A percentile compares a stretch with the other conserved stretches of the same genome.
These are phyloP conservation scores for Staurois parvus DNA, from an alignment of 2,797 vertebrate species.

Conservation along the genomic window DNA sequence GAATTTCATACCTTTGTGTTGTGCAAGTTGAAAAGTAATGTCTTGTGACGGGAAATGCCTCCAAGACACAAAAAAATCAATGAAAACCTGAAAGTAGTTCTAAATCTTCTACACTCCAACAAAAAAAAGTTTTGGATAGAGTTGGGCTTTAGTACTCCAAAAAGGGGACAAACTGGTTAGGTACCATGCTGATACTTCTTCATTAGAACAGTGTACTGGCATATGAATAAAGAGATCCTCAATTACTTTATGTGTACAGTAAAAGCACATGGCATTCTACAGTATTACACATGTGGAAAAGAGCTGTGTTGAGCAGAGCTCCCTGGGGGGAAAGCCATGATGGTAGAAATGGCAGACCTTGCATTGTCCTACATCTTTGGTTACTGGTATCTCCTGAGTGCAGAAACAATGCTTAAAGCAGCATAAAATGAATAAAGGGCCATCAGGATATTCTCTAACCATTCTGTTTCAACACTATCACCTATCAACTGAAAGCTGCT, in stretches of 20 bases:
- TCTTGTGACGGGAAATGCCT: too few relatives aligned
- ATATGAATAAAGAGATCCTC: neutral
- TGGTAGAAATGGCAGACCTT: slow-evolving; percentile 18
- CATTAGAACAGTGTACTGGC: neutral
- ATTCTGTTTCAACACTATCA: neutral
- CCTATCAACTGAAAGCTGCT: neutral
- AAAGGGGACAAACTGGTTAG: too few relatives aligned
- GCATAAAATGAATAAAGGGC: slow-evolving; percentile 24
- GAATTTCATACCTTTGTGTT: neutral
- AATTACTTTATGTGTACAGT: neutral
- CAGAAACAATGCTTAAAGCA: slow-evolving; percentile 24
- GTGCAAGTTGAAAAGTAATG: too few relatives aligned
- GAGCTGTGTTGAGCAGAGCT: neutral
- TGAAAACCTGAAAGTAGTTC: too few relatives aligned
- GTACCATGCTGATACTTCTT: too few relatives aligned
- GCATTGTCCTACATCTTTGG: slow-evolving; percentile 29
- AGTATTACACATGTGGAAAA: neutral
- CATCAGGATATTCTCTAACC: neutral
- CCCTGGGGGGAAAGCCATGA: neutral
- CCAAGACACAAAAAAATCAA: too few relatives aligned
- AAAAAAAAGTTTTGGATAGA: too few relatives aligned
- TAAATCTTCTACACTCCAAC: too few relatives aligned
- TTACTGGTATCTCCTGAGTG: slow-evolving; percentile 2
- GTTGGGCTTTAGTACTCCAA: neutral
- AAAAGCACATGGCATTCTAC: neutral